These are phyloP conservation scores for Ectropis grisescens DNA, from an alignment of 1,140 invertebrate species.

Conservation along the genomic window DNA sequence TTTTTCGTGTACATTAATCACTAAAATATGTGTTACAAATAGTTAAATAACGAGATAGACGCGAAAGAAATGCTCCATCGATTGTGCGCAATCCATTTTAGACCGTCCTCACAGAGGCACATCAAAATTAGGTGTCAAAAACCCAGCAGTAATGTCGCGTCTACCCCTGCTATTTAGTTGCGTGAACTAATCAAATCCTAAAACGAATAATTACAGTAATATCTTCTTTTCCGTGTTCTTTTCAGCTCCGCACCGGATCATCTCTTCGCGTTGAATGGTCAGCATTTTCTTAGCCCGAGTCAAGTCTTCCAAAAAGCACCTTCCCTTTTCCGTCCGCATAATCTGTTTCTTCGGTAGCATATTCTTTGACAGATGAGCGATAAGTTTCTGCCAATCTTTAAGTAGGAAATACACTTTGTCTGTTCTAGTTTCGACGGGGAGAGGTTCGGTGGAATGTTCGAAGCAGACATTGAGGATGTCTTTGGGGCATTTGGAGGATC, in stretches of 20 bases:
- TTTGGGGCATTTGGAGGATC: slow-evolving; percentile 21
- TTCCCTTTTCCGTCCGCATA: slow-evolving; percentile 42
- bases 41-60: too few relatives aligned
- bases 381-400: slow-evolving; percentile 51
- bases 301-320: slow-evolving; percentile 45
- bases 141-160: too few relatives aligned
- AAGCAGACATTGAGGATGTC: slow-evolving; percentile 48
- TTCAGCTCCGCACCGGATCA: slow-evolving; percentile 29
- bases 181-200: background rate
- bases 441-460: slow-evolving; percentile 38
- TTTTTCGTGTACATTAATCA: too few relatives aligned
- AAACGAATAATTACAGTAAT: slow-evolving; percentile 26
- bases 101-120: too few relatives aligned
- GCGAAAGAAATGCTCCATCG: too few relatives aligned
- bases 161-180: too few relatives aligned
- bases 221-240: slow-evolving; percentile 35
- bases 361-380: slow-evolving; percentile 46
- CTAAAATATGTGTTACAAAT: too few relatives aligned
- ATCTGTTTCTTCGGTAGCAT: slow-evolving; percentile 45
- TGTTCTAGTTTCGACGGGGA: slow-evolving; percentile 38
- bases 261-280: slow-evolving; percentile 27
- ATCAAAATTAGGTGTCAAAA: too few relatives aligned
- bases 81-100: too few relatives aligned
- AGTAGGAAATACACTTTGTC: slow-evolving; percentile 39
- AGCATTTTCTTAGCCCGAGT: slow-evolving; percentile 45